Evolutionary conservation across 2,113 vertebrate genomes (phyloP).

Genomic region (Proterorhinus semilunaris): DNA sequence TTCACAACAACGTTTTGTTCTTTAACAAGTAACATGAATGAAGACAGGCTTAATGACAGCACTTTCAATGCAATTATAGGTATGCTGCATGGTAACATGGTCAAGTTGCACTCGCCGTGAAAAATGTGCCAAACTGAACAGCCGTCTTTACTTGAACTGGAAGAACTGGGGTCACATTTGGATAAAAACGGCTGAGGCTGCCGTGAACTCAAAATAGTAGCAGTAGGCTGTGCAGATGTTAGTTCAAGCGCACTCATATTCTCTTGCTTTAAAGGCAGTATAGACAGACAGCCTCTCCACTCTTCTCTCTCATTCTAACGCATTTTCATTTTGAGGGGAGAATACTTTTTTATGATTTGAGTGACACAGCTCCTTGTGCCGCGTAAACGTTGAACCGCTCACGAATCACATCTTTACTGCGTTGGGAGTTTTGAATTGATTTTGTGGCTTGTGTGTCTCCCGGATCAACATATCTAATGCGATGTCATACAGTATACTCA

Average conservation of each 20-base stretch:
- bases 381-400: neutral
- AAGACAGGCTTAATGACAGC: no score
- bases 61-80: no score
- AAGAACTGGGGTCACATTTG: neutral
- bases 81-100: neutral
- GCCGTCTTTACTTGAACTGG: neutral
- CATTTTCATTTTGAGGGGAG: no score
- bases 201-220: neutral
- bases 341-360: no score
- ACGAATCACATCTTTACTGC: neutral
- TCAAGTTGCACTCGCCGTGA: neutral
- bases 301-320: no score
- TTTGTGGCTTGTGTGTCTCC: conserved; percentile 4
- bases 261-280: no score
- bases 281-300: no score
- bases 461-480: neutral
- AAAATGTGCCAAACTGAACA: neutral
- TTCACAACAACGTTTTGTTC: no score
- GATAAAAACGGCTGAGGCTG: neutral
- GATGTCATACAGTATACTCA: conserved; percentile 19
- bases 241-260: neutral
- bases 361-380: no score
- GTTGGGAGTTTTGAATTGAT: conserved; percentile 4
- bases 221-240: neutral
- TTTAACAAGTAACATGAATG: no score